Base-by-base conservation (phyloP, 2,113 vertebrate species). In the Trochalopteron elliotii region DNA sequence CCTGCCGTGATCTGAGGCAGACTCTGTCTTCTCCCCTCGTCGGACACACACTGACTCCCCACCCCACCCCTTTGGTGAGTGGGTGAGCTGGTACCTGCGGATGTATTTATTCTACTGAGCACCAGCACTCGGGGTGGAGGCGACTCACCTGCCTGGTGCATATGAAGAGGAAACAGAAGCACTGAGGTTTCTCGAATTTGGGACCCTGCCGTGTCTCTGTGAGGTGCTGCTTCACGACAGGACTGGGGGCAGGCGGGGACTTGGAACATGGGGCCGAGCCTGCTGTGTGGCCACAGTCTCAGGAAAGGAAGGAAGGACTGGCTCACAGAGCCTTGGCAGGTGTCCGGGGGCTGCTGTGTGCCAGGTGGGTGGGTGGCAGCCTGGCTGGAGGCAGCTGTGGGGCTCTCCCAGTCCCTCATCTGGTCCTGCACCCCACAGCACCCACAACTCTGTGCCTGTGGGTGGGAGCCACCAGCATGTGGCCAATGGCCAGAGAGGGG, bases 1-100 rank as follows among this genome's bases (percentile, higher is more conserved):
- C 96, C 98, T 98, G 98, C 98, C 97, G 15, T 76, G 96, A 98
- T 97, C 94, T 57, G 75, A 97, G 98, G 98, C 98, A 98, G 98
- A 98, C 96, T 97, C 79, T 98, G 83, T 97, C 95, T 30, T 96
- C 94, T 96, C 84, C 69, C 88, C 69, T 91, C 15, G 3, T 67
- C 50, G 92, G 97, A 98, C 83, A 98, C 97, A 96, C 45, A 89
- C 68, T 76, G 97, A 98, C 96, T 96, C 93, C 96, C 80, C 83
- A 92, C 69, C 87, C 33, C 67, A 47, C 94, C 94, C 90, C 87
- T 93, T 92, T 91, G 96, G 97, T 97, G 98, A 98, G 97, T 94
- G 96, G 98, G 97, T 94, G 88, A 98, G 98, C 98, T 98, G 98
- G 98, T 98, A 98, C 98, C 97, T 96, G 92, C 75, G 35, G 97